Conservation (phyloP, 2,113 vertebrate species). For the Phainopepla nitens region DNA sequence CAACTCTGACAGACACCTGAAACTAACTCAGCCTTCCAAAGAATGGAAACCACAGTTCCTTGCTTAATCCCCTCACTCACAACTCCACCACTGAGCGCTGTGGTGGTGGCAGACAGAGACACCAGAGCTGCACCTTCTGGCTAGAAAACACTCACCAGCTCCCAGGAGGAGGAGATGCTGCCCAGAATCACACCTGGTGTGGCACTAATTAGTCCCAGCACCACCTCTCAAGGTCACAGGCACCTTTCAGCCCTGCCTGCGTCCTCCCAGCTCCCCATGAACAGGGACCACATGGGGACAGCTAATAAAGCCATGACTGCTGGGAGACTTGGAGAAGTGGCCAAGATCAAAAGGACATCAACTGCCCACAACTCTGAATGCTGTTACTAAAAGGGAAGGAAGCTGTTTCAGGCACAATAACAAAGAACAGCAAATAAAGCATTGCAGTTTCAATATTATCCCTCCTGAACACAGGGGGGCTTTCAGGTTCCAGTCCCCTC, state of each 20-base stretch:
- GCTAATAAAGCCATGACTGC: background rate
- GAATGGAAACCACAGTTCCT: rapidly evolving
- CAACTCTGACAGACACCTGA: background rate
- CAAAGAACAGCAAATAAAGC: background rate
- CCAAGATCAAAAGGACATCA: background rate
- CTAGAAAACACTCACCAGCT: background rate
- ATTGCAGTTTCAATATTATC: background rate
- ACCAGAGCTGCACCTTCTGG: background rate
- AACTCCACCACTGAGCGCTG: background rate
- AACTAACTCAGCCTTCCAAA: background rate
- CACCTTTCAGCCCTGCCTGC: background rate
- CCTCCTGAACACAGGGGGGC: background rate
- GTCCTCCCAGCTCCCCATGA: rapidly evolving
- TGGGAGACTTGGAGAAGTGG: background rate
- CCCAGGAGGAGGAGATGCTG: background rate
- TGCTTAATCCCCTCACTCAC: background rate
- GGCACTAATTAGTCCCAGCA: slow-evolving; percentile 5
- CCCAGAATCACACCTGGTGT: background rate
- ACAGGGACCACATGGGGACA: background rate
- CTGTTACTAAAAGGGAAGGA: background rate
- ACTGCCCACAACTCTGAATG: background rate
- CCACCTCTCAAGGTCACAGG: slow-evolving; percentile 11
- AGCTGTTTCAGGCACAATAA: background rate
- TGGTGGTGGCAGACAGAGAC: background rate
- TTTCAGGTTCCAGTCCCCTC: background rate